Conservation (phyloP, 1,140 invertebrate species). For the Eulimnadia texana region DNA sequence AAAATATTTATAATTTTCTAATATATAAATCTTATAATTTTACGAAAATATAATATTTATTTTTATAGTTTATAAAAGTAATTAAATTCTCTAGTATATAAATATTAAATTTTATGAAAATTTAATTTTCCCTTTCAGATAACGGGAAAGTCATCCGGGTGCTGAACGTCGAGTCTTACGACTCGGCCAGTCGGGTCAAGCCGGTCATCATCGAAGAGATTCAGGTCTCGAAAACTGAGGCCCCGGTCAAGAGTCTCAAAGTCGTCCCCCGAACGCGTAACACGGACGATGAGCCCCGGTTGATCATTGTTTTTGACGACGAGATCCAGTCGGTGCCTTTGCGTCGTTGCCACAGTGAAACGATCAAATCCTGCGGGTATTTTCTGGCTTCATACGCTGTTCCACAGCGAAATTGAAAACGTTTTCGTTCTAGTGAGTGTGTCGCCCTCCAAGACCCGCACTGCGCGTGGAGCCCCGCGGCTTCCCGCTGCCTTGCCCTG, state of each 20-base stretch:
- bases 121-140: conserved; percentile 35
- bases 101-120: no score
- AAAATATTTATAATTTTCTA: no score
- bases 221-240: conserved; percentile 48
- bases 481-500: conserved; percentile 53
- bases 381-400: conserved; percentile 19
- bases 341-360: conserved; percentile 55
- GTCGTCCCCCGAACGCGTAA: conserved; percentile 34
- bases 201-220: conserved; percentile 74
- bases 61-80: no score
- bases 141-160: conserved; percentile 83
- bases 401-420: no score
- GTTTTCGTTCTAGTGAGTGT: no score
- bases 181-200: conserved; percentile 37
- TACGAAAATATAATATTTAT: no score
- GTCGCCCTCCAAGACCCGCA: conserved; percentile 92
- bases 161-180: conserved; percentile 55
- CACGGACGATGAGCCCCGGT: conserved; percentile 44
- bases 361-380: conserved; percentile 49
- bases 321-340: conserved; percentile 72
- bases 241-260: conserved; percentile 54
- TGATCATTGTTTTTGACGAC: conserved; percentile 80
- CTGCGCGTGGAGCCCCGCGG: conserved; percentile 82
- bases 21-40: no score
- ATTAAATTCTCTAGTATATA: no score